Evolutionary conservation across 2,113 vertebrate genomes (phyloP).

Genomic region (Callorhinus ursinus): DNA sequence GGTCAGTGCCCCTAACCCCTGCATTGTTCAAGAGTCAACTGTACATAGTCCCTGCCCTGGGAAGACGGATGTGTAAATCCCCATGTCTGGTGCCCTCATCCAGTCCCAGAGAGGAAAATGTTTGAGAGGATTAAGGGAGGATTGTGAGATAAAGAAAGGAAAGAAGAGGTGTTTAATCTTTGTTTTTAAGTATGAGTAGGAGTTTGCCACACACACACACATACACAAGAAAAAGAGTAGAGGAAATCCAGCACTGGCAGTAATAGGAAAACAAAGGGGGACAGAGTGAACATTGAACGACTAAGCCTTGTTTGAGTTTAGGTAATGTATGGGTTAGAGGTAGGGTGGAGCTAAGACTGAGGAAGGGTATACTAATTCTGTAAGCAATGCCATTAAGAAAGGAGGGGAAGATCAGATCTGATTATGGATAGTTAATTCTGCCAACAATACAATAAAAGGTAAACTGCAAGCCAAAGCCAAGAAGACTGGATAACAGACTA

Average conservation of each 20-base stretch:
- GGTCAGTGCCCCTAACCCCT: not conserved
- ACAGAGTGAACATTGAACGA: fast-evolving
- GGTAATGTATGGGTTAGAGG: not conserved
- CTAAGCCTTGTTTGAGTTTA: not conserved
- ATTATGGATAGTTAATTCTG: not conserved
- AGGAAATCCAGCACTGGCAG: not conserved
- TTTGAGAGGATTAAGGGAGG: not conserved
- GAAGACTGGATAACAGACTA: not conserved
- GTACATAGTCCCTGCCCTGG: not conserved
- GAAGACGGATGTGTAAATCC: not conserved
- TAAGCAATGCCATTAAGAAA: not conserved
- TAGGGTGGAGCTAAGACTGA: not conserved
- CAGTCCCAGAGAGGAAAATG: not conserved
- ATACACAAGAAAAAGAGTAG: not conserved
- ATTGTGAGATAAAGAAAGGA: not conserved
- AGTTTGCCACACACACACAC: not conserved
- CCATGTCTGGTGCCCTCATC: not conserved
- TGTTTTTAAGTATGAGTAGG: not conserved
- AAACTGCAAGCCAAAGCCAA: not conserved
- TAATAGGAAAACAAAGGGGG: not conserved
- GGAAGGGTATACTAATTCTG: not conserved
- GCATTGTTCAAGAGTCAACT: not conserved
- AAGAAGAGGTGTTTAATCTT: not conserved
- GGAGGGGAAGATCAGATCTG: not conserved
- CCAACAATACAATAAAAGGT: not conserved